Base-by-base conservation (phyloP, 2,888 invertebrate genomes). In the Ormyrus thymus region DNA sequence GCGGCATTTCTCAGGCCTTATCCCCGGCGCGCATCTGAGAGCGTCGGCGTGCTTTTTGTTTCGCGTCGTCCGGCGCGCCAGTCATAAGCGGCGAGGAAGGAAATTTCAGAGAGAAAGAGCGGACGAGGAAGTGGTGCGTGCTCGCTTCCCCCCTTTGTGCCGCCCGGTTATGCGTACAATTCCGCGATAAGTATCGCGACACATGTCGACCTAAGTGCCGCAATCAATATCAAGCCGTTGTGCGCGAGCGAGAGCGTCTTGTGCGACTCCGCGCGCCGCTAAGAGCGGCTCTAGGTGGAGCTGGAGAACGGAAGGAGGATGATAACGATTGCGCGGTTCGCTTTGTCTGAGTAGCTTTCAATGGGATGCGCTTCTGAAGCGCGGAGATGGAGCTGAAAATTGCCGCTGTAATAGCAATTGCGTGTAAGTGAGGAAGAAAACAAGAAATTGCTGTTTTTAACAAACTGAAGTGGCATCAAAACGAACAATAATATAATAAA, bases 101-200 rank as follows among this genome's bases (percentile, higher is more conserved):
- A 70, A 70, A 58, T 58, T 58, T n/a, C 48, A 58, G 70, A 59
- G 10, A 43, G 45, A 50, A 50, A 50, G 48, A 50, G 15, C 5
- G 59, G 13, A 71, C 53, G 61, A 53, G 61, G 61, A 71, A 61
- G 71, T 45, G 61, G 43, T 29, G 29, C 29, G 29, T 56, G 48
- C 65, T 45, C 29, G 51, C 29, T 29, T 51, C 56, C 73, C 73
- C 50, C n/a, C 29, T 29, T 64, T 51, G 51, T 45, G 43, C 10
- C 58, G 45, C 13, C 0, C 15, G 11, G 73, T 55, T 69, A 56
- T 71, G 72, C 61, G 78, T 71, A 79, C 80, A 83, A 81, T 78
- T 80, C 83, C 10, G 84, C 84, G 87, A 88, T 88, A 87, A 87
- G 87, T 86, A 88, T 88, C 87, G 84, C 85, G 86, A 88, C 88